Evolutionary conservation across 2,113 vertebrate species (phyloP), one percentile per base, ranked within the genome.

Genomic region (Fregetta grallaria): DNA sequence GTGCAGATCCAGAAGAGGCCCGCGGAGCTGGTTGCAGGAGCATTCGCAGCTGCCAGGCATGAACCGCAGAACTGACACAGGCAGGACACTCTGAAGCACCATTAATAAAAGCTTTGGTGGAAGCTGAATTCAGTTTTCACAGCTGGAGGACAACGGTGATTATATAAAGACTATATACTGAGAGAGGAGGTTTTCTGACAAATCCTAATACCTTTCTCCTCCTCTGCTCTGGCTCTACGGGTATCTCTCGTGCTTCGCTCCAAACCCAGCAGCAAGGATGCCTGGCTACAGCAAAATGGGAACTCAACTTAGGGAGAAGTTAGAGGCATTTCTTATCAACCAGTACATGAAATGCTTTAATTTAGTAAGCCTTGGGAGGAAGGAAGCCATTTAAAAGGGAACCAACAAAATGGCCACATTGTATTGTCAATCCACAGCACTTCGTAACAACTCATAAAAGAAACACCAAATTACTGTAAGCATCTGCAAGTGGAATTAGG

Each of bases 31-130:
- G 44, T 8, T 77, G 86, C 47, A 86, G 72, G 49, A 83, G n/a
- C n/a, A 15, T 52, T 70, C 74, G 22, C 91, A 94, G 66, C 62
- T 74, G 74, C 77, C 50, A 86, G 74, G 80, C 89, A 88, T 4
- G 26, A 95, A 49, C 66, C 77, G 58, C 79, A 96, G 58, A 77
- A 88, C 42, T 18, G 89, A 91, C 76, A 82, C 17, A 26, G 59
- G 58, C 94, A 91, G 84, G 80, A 91, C 84, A 45, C 62, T 87
- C 76, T 27, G 50, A 79, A 88, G 63, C 89, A 90, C 71, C 62
- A 53, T 87, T 94, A 94, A 78, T 74, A 92, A 75, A 79, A 87
- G 68, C 91, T 94, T 42, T 81, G 70, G 84, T 78, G 58, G 65
- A 92, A 94, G 66, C 26, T 9, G 38, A 91, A 88, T 74, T 92